Conservation (phyloP, 2,797 vertebrate species). For the Mus spretus region DNA sequence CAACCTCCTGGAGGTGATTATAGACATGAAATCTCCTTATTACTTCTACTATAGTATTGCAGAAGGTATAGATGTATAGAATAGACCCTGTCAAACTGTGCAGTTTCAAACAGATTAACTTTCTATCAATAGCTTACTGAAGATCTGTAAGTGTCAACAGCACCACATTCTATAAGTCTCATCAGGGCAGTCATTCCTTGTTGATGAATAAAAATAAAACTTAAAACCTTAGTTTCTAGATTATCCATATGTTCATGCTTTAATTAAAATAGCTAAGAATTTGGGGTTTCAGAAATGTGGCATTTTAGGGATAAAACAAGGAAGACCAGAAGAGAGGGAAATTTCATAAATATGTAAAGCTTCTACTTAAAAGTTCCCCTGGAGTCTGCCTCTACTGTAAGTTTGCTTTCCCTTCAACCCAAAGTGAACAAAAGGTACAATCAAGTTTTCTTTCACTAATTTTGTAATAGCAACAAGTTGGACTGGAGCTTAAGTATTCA, state of each 20-base stretch:
- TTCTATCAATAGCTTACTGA: not conserved
- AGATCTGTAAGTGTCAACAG: not conserved
- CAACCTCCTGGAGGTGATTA: not conserved
- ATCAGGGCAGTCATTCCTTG: not conserved
- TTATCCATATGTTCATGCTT: not conserved
- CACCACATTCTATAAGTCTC: not conserved
- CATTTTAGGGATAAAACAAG: not conserved
- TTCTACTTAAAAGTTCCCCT: not conserved
- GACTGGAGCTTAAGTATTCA: not conserved
- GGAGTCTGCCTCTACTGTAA: not conserved
- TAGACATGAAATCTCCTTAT: not conserved
- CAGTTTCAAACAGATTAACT: not conserved
- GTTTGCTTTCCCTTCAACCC: not conserved
- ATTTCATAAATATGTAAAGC: not conserved
- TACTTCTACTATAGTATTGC: conserved; percentile 12
- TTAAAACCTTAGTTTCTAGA: not conserved
- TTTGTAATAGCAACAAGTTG: not conserved
- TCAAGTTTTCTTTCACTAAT: not conserved
- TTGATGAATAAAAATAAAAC: not conserved
- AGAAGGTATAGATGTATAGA: not conserved
- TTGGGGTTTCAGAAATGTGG: not conserved
- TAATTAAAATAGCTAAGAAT: conserved; percentile 20
- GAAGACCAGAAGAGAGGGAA: not conserved
- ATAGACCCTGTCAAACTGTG: not conserved
- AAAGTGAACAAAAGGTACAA: not conserved